Conservation (phyloP, 1,140 invertebrate species). For the Micrasema longulum region DNA sequence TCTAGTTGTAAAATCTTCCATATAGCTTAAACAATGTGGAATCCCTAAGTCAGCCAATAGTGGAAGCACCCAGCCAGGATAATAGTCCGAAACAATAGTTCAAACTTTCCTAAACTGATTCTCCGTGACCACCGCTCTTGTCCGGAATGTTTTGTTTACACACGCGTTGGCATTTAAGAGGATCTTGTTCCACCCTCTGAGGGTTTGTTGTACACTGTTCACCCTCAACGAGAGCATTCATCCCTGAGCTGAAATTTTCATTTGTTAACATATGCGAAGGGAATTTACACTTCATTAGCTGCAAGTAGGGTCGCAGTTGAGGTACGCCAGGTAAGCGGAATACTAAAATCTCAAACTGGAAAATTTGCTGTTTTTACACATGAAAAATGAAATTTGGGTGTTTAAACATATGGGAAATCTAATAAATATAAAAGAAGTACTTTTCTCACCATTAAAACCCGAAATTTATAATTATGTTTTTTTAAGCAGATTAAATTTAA, state of each 20-base stretch:
- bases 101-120: conserved; percentile 52
- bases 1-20: too few relatives aligned
- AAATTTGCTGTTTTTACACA: too few relatives aligned
- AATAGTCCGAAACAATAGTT: conserved; percentile 51
- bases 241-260: conserved; percentile 26
- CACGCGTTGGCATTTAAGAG: conserved; percentile 37
- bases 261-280: conserved; percentile 5
- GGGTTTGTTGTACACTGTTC: conserved; percentile 6
- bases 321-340: conserved; percentile 1
- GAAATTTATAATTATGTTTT: too few relatives aligned
- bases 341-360: too few relatives aligned
- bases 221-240: background rate
- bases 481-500: too few relatives aligned
- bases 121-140: conserved; percentile 34
- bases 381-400: too few relatives aligned
- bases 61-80: conserved; percentile 31
- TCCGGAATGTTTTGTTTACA: conserved; percentile 39
- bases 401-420: too few relatives aligned
- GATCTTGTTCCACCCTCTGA: conserved; percentile 35
- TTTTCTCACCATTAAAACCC: too few relatives aligned
- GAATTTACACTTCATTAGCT: conserved; percentile 17
- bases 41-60: background rate
- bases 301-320: background rate
- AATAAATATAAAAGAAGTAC: too few relatives aligned
- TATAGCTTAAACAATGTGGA: too few relatives aligned